A percentile compares a stretch with the other conserved stretches of the same genome.
Evolutionary conservation across 2,888 invertebrate species (phyloP).

Genomic region (Tetramorium bicarinatum): DNA sequence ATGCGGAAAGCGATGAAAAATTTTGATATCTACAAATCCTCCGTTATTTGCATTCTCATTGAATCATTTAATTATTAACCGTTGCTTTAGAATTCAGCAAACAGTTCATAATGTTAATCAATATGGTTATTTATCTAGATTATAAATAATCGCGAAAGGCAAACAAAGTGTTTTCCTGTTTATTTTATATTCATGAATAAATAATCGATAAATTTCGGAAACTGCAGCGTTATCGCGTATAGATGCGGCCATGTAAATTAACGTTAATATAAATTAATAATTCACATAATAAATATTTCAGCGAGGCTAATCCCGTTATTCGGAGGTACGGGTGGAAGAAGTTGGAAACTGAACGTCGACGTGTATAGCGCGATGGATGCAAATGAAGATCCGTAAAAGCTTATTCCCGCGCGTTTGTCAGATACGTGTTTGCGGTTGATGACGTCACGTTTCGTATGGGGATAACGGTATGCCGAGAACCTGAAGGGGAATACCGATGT

Average conservation of each 20-base stretch:
- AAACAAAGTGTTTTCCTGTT: slow-evolving; percentile 24
- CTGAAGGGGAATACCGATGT: slow-evolving; percentile 76
- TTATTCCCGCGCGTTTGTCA: slow-evolving; percentile 66
- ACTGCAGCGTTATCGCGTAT: not conserved
- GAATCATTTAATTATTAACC: slow-evolving; percentile 17
- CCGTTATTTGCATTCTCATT: not conserved
- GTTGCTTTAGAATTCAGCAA: slow-evolving; percentile 26
- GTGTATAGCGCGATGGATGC: slow-evolving; percentile 48
- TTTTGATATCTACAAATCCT: not conserved
- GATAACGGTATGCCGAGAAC: slow-evolving; percentile 85
- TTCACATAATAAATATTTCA: slow-evolving; percentile 31
- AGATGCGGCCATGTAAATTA: slow-evolving; percentile 3
- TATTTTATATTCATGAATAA: slow-evolving; percentile 42
- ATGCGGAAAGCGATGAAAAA: not conserved
- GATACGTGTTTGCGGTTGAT: slow-evolving; percentile 83
- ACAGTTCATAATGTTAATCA: slow-evolving; percentile 39
- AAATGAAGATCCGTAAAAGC: slow-evolving; percentile 65
- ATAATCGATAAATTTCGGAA: slow-evolving; percentile 31
- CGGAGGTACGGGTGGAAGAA: not conserved
- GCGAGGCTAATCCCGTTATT: slow-evolving; percentile 16
- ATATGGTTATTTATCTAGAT: slow-evolving; percentile 30
- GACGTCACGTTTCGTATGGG: slow-evolving; percentile 86
- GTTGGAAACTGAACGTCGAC: not conserved
- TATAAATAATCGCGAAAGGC: slow-evolving; percentile 21
- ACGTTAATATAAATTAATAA: slow-evolving; percentile 29